Conservation (phyloP, 2,113 vertebrate species). For the Dasypus novemcinctus region DNA sequence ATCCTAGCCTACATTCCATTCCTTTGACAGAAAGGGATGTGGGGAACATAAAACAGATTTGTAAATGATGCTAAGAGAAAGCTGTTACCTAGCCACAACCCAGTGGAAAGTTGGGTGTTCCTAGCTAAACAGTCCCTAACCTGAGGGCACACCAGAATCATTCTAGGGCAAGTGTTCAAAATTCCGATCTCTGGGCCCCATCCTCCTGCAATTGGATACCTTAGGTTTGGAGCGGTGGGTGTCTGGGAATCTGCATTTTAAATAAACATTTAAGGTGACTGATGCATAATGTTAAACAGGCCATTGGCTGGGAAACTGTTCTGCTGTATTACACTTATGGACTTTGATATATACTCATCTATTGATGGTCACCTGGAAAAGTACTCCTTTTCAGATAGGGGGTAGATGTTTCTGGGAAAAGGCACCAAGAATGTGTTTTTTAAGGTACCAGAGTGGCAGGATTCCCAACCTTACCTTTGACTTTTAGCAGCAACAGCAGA, state of each 20-base stretch:
- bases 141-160: not conserved
- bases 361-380: not conserved
- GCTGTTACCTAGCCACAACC: not conserved
- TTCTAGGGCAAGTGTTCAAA: not conserved
- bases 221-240: not conserved
- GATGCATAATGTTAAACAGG: not conserved
- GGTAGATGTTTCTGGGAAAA: not conserved
- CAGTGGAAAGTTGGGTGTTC: not conserved
- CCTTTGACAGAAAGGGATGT: slow-evolving; percentile 47
- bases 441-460: not conserved
- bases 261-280: not conserved
- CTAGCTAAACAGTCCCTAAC: not conserved
- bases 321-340: not conserved
- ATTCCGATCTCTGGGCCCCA: not conserved
- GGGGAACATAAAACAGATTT: slow-evolving; percentile 41
- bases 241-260: not conserved
- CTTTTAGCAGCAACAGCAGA: not conserved
- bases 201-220: not conserved
- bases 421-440: not conserved
- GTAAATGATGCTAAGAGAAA: slow-evolving; percentile 45
- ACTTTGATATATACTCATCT: not conserved
- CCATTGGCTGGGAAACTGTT: not conserved
- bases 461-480: not conserved
- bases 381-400: not conserved
- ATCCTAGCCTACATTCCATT: slow-evolving; percentile 60